Base-by-base conservation (phyloP, 2,797 vertebrate genomes). In the Nannoperca obscura region DNA sequence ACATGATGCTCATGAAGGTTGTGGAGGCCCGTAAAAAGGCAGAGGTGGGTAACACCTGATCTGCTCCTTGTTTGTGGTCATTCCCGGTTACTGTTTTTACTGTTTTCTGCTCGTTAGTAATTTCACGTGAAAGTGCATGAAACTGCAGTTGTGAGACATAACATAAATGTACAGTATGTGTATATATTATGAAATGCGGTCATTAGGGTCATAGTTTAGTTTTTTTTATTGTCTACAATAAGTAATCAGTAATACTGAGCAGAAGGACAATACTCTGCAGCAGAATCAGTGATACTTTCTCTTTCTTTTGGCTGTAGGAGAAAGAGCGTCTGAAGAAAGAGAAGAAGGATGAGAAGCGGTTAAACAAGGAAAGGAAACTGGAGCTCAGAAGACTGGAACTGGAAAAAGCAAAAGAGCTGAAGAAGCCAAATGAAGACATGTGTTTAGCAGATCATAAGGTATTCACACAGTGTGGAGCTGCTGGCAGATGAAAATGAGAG, bases 401-500 rank as follows among this genome's bases (percentile, higher is more conserved):
- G 87, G 96, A 97, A 93, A 97, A 98, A 91, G 98, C 97, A 34
- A 98, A 97, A 86, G 97, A 99, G 88, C 92, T 99, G 59, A 99
- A 97, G 95, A 98, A 98, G 85, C 97, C 97, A 74, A 98, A 96
- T 47, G 98, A 99, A 94, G 98, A 99, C 92, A 95, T 99, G 97
- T 98, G 97, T 91, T 96, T 99, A 93, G 93, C 95, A 74, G 97
- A 99, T 93, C 97, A 98, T 82, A 97, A 99, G 97, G 98, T 99
- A 96, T 89, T 86, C 57, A 71, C 63, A 40, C 47, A 52, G 32
- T 78, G 52, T 69, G 47, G 71, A 53, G 54, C 72, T 79, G 83
- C 79, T 69, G 64, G 71, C 62, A 78, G 42, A 78, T 76, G 17
- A 57, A 74, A 58, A 74, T 58, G 46, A 71, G 49, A 76, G 71